These are phyloP conservation scores for Exephanes ischioxanthus DNA, from an alignment of 2,888 invertebrate genomes.

Conservation along the genomic window DNA sequence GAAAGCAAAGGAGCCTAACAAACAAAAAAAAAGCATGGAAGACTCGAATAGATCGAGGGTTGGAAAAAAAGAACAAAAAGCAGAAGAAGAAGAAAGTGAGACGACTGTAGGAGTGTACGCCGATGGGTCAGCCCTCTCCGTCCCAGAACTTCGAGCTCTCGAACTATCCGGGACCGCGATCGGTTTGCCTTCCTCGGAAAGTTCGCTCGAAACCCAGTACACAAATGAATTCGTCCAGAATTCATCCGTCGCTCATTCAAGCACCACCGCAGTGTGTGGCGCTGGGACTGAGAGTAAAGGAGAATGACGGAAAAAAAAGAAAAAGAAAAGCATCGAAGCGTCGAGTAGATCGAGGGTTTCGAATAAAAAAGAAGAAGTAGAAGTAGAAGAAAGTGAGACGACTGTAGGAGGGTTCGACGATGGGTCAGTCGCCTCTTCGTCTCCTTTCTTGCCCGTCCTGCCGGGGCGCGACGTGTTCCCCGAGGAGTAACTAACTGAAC, in stretches of 20 bases:
- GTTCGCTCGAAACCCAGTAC: background rate
- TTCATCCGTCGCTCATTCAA: background rate
- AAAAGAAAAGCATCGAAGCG: background rate
- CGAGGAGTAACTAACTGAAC: conserved; percentile 84
- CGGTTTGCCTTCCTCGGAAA: background rate
- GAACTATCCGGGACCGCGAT: too few species aligned
- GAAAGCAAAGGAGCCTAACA: too few species aligned
- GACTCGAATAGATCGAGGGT: conserved; percentile 5
- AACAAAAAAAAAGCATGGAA: conserved; percentile 14
- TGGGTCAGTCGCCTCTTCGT: conserved; percentile 23
- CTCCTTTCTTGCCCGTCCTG: conserved; percentile 50
- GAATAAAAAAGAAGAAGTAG: conserved; percentile 4
- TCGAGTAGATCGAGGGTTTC: background rate
- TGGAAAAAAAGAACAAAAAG: background rate
- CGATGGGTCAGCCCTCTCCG: too few species aligned
- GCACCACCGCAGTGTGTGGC: background rate
- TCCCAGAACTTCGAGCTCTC: too few species aligned
- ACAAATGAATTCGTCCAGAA: background rate
- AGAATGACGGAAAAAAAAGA: background rate
- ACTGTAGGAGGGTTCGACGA: conserved; percentile 16
- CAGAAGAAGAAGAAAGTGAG: too few species aligned
- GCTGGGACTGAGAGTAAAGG: background rate
- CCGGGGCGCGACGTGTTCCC: conserved; percentile 71
- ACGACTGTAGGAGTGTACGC: too few species aligned
- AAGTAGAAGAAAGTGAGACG: conserved; percentile 9